Conservation (phyloP, 2,113 vertebrate species). For the Thryonomys swinderianus region DNA sequence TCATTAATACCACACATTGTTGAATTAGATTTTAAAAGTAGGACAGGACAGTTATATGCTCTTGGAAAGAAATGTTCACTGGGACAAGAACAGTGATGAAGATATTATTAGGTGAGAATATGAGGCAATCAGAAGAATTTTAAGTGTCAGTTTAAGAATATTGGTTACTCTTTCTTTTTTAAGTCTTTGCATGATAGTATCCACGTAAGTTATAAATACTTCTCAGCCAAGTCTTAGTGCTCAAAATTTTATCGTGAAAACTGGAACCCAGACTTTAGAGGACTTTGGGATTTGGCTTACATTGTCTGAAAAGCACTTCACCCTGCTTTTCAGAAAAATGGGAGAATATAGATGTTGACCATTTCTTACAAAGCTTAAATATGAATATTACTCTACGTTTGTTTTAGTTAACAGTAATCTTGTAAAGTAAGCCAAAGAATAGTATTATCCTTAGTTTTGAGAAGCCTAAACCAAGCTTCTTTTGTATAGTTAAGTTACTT, state of each 20-base stretch:
- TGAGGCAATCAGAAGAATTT: not conserved
- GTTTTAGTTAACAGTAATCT: conserved; percentile 18
- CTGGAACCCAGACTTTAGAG: not conserved
- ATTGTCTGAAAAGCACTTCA: conserved; percentile 23
- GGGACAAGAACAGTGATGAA: not conserved
- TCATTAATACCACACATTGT: not conserved
- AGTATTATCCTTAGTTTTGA: not conserved
- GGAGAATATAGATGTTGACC: not conserved
- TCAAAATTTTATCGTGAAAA: conserved; percentile 20
- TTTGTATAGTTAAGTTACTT: not conserved
- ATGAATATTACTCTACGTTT: not conserved
- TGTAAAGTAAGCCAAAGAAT: not conserved
- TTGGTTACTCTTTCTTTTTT: conserved; percentile 13
- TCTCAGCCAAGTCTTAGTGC: not conserved
- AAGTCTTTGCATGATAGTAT: not conserved
- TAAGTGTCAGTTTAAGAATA: not conserved
- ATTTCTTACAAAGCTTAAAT: conserved; percentile 45
- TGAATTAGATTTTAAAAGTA: not conserved
- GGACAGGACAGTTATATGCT: not conserved
- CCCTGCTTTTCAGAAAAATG: not conserved
- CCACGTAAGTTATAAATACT: conserved; percentile 22
- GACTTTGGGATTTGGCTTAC: not conserved
- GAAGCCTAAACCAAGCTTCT: not conserved
- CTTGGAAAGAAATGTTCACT: not conserved
- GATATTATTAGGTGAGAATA: not conserved